phyloP scores from a whole-genome alignment of 2,888 invertebrate species.

The Chloroclysta siterata region DNA sequence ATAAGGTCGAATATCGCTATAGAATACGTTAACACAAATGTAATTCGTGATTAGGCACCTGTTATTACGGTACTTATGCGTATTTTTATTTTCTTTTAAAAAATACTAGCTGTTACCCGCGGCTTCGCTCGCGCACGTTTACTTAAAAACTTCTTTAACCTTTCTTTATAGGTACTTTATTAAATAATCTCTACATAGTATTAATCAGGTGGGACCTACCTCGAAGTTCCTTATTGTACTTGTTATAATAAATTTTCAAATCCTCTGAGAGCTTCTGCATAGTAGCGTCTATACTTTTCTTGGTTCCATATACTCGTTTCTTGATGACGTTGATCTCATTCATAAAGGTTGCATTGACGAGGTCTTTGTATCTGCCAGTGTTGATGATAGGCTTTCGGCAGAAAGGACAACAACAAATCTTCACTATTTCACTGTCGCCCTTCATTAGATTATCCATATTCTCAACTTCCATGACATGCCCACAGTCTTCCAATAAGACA shows the following conservation, averaged over 20 bases:
- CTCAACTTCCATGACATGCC: constrained; percentile 76
- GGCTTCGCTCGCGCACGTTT: too few relatives aligned
- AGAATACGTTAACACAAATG: too few relatives aligned
- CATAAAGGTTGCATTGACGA: constrained; percentile 69
- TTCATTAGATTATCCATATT: constrained; percentile 74
- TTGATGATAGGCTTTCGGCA: constrained; percentile 86
- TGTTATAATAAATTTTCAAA: constrained; percentile 32
- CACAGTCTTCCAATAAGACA: constrained; percentile 81
- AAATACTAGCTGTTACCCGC: too few relatives aligned
- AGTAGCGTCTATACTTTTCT: constrained; percentile 49
- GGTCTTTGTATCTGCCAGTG: constrained; percentile 83
- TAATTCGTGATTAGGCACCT: too few relatives aligned
- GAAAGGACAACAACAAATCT: constrained; percentile 80
- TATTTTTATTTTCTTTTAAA: too few relatives aligned
- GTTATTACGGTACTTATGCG: too few relatives aligned
- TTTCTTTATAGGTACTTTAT: too few relatives aligned
- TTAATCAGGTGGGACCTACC: constrained; percentile 36
- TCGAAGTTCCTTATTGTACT: constrained; percentile 20
- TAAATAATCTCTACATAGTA: not conserved
- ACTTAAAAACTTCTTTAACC: too few relatives aligned
- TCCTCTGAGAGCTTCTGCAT: constrained; percentile 40
- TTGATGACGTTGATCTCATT: constrained; percentile 75
- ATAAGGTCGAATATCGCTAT: too few relatives aligned
- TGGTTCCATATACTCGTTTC: constrained; percentile 64
- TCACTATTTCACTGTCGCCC: constrained; percentile 56